phyloP scores from a whole-genome alignment of 2,113 vertebrate species.

The Sorex fumeus region DNA sequence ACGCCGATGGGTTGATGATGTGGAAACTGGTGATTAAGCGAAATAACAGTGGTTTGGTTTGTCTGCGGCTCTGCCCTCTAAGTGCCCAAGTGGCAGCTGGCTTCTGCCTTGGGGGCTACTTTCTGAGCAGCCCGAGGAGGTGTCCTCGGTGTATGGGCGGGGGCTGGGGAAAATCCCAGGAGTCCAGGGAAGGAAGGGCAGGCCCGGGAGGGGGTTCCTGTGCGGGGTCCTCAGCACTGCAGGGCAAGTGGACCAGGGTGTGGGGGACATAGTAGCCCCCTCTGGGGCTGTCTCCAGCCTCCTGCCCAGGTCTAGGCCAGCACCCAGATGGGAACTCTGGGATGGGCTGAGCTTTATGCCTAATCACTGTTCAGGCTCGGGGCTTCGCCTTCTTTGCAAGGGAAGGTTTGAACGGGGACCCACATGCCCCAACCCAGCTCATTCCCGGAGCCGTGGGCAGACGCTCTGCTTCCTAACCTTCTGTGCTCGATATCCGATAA shows the following conservation, averaged over 20 bases:
- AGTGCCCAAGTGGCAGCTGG: slow-evolving; percentile 85
- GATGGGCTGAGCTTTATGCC: not conserved
- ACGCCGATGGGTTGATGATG: slow-evolving; percentile 84
- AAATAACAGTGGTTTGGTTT: slow-evolving; percentile 87
- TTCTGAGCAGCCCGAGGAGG: slow-evolving; percentile 56
- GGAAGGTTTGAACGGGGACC: not conserved
- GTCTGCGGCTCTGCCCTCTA: slow-evolving; percentile 76
- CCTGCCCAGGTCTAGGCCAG: too few relatives aligned
- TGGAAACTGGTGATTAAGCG: slow-evolving; percentile 87
- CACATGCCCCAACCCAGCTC: too few relatives aligned
- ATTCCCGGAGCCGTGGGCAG: too few relatives aligned
- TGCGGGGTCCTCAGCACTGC: not conserved
- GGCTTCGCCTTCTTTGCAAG: too few relatives aligned
- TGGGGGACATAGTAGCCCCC: not conserved
- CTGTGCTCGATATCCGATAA: too few relatives aligned
- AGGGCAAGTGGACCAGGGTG: not conserved
- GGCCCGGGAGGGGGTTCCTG: not conserved
- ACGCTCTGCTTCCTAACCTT: too few relatives aligned
- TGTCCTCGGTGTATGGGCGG: not conserved
- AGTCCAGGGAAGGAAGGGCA: not conserved
- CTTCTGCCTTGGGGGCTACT: slow-evolving; percentile 52
- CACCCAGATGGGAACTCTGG: not conserved
- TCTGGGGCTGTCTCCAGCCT: not conserved
- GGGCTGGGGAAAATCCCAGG: not conserved
- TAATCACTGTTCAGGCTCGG: not conserved